Evolutionary conservation across 2,888 invertebrate species (phyloP), one percentile per base, ranked within the genome.

Genomic region (Cantharis nigra): DNA sequence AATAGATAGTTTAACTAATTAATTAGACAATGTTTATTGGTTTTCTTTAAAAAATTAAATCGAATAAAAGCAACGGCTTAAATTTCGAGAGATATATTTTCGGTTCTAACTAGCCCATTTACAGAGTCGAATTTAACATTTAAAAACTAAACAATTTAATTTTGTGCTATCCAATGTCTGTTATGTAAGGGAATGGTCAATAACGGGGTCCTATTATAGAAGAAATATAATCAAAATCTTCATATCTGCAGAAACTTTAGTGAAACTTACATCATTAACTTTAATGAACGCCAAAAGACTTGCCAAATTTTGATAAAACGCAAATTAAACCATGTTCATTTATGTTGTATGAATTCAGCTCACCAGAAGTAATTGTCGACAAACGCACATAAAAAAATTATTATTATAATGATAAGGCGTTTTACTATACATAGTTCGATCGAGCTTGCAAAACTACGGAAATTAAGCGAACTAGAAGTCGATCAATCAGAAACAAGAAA

Each of bases 1-100:
- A 71, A 71, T 71, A 62, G 14, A 71, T 62, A 71, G 63, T 71
- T 71, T 62, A 63, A n/a, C 63, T 71, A 71, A 71, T 62, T 63
- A 71, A 63, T 70, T 20, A 20, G n/a, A 62, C 62, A 20, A n/a
- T 67, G 65, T 67, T 67, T 67, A 67, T 67, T 20, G 49, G 49
- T n/a, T 49, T 49, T 49, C n/a, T 49, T 49, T 49, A 13, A 49
- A 49, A 49, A 49, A 49, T 49, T 49, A 49, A 49, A 49, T 49
- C 7, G n/a, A n/a, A n/a, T n/a, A n/a, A 49, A 49, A 33, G 13
- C 28, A 13, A 13, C 4, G 11, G 33, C 11, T 4, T 11, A 13
- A 33, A 33, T 13, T 33, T 33, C 13, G 11, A 30, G 11, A 10
- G 11, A 0, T 3, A 30, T 0, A 11, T 4, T n/a, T 49, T 49